Evolutionary conservation across 2,113 vertebrate genomes (phyloP), one percentile per base, ranked within the genome.

Genomic region (Hippocampus barbouri): DNA sequence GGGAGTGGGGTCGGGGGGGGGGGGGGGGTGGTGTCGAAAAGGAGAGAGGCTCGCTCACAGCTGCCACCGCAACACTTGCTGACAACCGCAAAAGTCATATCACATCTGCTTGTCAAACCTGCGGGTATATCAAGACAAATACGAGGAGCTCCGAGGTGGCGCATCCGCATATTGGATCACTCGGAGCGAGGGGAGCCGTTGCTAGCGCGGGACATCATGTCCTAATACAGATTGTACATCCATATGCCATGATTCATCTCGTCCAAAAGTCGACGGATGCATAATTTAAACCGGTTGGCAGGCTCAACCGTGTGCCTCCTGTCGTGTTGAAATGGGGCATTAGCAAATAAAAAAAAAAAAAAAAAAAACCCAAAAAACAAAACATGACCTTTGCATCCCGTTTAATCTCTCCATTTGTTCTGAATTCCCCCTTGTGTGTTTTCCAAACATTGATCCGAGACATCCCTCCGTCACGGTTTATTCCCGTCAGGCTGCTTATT

Each of bases 251-350:
- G 38, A 65, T 14, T 43, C 62, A 15, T 40, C 38, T 43, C 0
- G 38, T 64, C 9, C 12, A 18, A 25, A 41, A 25, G 14, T 43
- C 11, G 21, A n/a, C 34, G 34, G 7, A 23, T 66, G 47, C 25
- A 34, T 51, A 25, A 69, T 71, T 76, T 62, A 66, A 51, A 34
- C n/a, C 47, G 70, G n/a, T 41, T 73, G 74, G 66, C 57, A 1
- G 56, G 8, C 70, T 73, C 72, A 54, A 62, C 56, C 12, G 65
- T 63, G 57, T 71, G 6, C 16, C 27, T 74, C 38, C 45, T 15
- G 10, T 30, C 6, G 21, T 15, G 59, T 61, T 59, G 45, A 81
- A 72, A 60, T 54, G 54, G 25, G 57, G 68, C 43, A 76, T 78
- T 2, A 78, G 54, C 75, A 72, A 56, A 34, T 25, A 11, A 8